These are phyloP conservation scores for Drosophila tanythrix DNA, from an alignment of 2,888 invertebrate genomes.

Conservation along the genomic window DNA sequence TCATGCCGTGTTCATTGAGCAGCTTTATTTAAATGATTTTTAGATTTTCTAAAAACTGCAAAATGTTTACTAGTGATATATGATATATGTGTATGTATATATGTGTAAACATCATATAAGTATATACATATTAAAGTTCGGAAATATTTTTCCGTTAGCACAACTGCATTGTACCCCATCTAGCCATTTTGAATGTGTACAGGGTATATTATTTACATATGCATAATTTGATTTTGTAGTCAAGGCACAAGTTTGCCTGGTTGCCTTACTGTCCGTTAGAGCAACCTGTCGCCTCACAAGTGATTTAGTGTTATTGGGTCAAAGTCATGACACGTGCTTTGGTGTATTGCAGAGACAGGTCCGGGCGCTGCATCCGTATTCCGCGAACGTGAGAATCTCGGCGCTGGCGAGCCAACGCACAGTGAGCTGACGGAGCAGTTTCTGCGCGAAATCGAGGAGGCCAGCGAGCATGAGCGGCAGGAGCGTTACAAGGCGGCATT, in stretches of 20 bases:
- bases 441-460: constrained; percentile 83
- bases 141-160: too few relatives aligned
- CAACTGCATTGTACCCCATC: not conserved
- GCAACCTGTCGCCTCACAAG: constrained; percentile 15
- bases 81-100: not conserved
- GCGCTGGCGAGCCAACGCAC: constrained; percentile 41
- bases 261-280: constrained; percentile 12
- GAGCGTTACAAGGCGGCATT: constrained; percentile 83
- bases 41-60: not conserved
- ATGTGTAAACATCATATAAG: not conserved
- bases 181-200: not conserved
- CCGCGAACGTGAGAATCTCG: constrained; percentile 80
- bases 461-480: constrained; percentile 82
- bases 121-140: not conserved
- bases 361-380: constrained; percentile 76
- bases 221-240: constrained; percentile 41
- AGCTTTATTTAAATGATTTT: not conserved
- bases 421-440: constrained; percentile 83
- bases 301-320: constrained; percentile 32
- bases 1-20: not conserved
- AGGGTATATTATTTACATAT: constrained; percentile 1
- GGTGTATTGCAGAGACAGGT: constrained; percentile 43
- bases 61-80: not conserved
- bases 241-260: constrained; percentile 4
- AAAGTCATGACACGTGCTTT: constrained; percentile 39